Evolutionary conservation across 2,888 invertebrate species (phyloP).

Genomic region (Flabesymbios commensalis): DNA sequence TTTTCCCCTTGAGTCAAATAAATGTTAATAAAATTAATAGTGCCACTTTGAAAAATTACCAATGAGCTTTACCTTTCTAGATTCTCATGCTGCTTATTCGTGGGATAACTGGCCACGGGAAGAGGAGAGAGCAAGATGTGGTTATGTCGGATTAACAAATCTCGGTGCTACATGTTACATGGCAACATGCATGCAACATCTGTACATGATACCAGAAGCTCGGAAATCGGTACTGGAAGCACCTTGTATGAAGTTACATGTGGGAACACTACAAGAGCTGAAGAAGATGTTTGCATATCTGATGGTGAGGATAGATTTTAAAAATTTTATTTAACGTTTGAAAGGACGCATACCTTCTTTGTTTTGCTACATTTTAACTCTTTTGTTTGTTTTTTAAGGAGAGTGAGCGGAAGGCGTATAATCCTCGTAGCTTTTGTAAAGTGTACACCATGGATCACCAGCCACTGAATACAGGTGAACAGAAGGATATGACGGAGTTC

Average conservation of each 20-base stretch:
- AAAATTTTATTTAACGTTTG: not conserved
- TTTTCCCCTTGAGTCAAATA: too few species aligned
- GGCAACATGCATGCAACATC: conserved; percentile 96
- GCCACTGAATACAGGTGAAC: conserved; percentile 92
- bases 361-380: not conserved
- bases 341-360: not conserved
- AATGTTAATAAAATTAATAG: too few species aligned
- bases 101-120: conserved; percentile 99
- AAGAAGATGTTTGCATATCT: conserved; percentile 95
- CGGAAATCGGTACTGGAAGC: conserved; percentile 80
- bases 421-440: conserved; percentile 92
- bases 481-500: conserved; percentile 98
- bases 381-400: conserved; percentile 66
- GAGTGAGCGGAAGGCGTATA: conserved; percentile 92
- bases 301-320: conserved; percentile 64
- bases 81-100: conserved; percentile 79
- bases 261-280: conserved; percentile 80
- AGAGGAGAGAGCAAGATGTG: conserved; percentile 90
- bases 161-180: conserved; percentile 96
- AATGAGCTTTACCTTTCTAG: conserved; percentile 41
- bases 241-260: conserved; percentile 70
- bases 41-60: too few species aligned
- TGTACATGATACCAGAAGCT: conserved; percentile 96
- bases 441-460: conserved; percentile 98
- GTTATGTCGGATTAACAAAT: conserved; percentile 92